Evolutionary conservation across 2,888 invertebrate genomes (phyloP), one percentile per base, ranked within the genome.

Genomic region (Drosophila subquinaria): DNA sequence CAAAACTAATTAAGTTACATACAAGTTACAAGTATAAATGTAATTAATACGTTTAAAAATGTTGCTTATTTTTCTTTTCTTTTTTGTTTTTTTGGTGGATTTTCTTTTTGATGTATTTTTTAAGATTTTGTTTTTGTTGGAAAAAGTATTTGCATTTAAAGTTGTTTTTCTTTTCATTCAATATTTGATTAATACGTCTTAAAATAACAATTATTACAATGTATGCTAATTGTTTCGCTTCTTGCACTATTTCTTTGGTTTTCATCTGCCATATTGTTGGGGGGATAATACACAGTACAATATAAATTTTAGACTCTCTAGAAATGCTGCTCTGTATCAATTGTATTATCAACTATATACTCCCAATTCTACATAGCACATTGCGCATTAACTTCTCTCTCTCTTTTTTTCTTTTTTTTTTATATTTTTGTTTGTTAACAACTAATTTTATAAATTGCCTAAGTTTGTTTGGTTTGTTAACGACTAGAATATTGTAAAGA

Each of bases 31-130:
- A 67, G 81, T 76, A 82, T 85, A 82, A 82, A 79, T 81, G 73
- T 88, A 77, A 80, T 71, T 85, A 84, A 88, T 89, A 89, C 88
- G 88, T 87, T 89, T 89, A 84, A 89, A 84, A 84, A 89, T 88
- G 61, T 84, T 86, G 62, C 57, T 68, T 68, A 50, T 23, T 50
- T 50, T 55, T 62, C 13, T 17, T 59, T 65, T 65, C 38, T 17
- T 6, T 33, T 51, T 48, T 53, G 42, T 36, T 20, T 51, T 30
- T 51, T 57, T 30, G 8, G 30, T 30, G 27, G 27, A 6, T 27
- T 65, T 45, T 55, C 74, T 47, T 69, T 66, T 42, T 64, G 48
- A 27, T 53, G 40, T n/a, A 30, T 40, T 35, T 51, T 55, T 53
- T 48, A 36, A 27, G 43, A 55, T 59, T 59, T 61, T 35, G 67